Conservation (phyloP, 2,797 vertebrate genomes). For the Leptatherina wallacei region DNA sequence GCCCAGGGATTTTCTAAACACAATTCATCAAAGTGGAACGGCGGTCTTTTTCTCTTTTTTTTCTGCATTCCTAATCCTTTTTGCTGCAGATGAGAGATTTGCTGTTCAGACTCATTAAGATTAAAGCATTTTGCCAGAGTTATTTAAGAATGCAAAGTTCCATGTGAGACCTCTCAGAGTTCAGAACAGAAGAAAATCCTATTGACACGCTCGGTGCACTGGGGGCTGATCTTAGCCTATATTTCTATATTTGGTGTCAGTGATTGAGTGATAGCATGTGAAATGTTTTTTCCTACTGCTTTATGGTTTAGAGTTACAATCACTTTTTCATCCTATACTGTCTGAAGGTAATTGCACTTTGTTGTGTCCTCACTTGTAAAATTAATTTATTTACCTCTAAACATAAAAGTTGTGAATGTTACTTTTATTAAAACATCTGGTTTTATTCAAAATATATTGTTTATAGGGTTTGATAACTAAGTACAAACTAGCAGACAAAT, state of each 20-base stretch:
- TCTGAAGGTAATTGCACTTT: slow-evolving; percentile 37
- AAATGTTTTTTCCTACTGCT: slow-evolving; percentile 64
- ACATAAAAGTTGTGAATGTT: slow-evolving; percentile 6
- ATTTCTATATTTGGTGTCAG: slow-evolving; percentile 81
- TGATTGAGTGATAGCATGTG: slow-evolving; percentile 81
- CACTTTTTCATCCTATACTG: slow-evolving; percentile 49
- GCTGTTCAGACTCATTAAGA: slow-evolving; percentile 89
- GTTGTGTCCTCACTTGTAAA: slow-evolving; percentile 33
- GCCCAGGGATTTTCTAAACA: slow-evolving; percentile 87
- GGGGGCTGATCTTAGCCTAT: slow-evolving; percentile 79
- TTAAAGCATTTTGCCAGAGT: slow-evolving; percentile 85
- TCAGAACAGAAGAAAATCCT: slow-evolving; percentile 82
- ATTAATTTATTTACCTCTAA: slow-evolving; percentile 22
- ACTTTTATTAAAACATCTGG: slow-evolving; percentile 26
- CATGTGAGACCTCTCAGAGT: slow-evolving; percentile 82
- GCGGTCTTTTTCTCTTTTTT: slow-evolving; percentile 68
- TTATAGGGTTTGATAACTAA: slow-evolving; percentile 37
- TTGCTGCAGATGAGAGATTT: slow-evolving; percentile 89
- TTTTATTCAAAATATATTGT: slow-evolving; percentile 36
- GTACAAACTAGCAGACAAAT: slow-evolving; percentile 40
- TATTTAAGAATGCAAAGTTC: slow-evolving; percentile 89
- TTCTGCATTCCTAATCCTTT: slow-evolving; percentile 87
- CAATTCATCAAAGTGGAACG: slow-evolving; percentile 89
- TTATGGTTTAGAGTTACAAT: slow-evolving; percentile 54
- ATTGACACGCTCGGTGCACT: slow-evolving; percentile 81